A percentile compares a stretch with the other conserved stretches of the same genome.
These are phyloP conservation scores for Galendromus occidentalis DNA, from an alignment of 1,140 invertebrate species.

Conservation along the genomic window DNA sequence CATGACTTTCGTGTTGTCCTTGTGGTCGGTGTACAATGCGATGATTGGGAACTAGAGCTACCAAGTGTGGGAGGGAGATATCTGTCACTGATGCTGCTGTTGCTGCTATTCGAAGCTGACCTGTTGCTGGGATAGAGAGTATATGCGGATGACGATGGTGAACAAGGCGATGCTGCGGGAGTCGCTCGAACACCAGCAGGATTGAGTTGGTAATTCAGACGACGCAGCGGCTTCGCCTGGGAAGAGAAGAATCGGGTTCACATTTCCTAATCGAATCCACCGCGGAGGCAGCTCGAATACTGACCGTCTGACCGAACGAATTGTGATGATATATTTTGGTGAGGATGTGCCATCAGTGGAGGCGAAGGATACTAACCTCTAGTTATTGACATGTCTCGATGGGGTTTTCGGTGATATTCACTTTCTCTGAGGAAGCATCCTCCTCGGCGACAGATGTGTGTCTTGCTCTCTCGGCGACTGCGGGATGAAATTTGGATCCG, in stretches of 20 bases:
- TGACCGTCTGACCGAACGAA: too few relatives aligned
- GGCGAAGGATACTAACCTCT: background rate
- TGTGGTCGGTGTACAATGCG: background rate
- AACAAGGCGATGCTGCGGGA: conserved; percentile 8
- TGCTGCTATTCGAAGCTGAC: background rate
- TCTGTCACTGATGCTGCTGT: background rate
- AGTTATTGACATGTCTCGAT: conserved; percentile 10
- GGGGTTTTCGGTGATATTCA: conserved; percentile 7
- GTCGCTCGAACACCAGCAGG: background rate
- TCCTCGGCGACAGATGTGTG: conserved; percentile 6
- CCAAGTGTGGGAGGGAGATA: background rate
- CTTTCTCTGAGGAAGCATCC: background rate
- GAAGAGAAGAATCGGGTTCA: too few relatives aligned
- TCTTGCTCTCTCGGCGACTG: background rate
- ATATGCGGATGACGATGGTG: background rate
- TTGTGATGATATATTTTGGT: too few relatives aligned
- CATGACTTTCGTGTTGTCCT: background rate
- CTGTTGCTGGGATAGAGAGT: background rate
- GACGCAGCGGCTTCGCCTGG: conserved; percentile 8
- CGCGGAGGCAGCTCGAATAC: too few relatives aligned
- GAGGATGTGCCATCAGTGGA: too few relatives aligned
- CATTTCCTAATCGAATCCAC: too few relatives aligned
- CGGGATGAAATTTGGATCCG: background rate
- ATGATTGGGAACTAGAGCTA: background rate
- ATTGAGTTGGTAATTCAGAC: background rate